These are phyloP conservation scores for Halcyon chelicuti DNA, from an alignment of 2,797 vertebrate species.

Conservation along the genomic window DNA sequence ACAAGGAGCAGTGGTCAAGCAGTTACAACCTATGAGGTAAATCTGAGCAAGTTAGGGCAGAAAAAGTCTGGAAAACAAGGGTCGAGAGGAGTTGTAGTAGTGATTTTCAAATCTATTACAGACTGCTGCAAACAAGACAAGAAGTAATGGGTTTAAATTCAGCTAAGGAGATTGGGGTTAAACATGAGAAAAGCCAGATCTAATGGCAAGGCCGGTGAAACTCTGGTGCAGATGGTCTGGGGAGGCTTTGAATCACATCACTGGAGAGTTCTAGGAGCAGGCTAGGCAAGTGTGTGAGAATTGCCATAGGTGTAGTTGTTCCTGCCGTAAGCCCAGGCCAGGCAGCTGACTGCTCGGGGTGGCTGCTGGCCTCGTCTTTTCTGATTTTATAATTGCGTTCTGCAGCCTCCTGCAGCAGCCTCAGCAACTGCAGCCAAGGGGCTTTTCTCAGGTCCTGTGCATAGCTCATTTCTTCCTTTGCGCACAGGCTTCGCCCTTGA, in stretches of 20 bases:
- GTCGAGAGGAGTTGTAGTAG: background rate
- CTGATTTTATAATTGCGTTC: slow-evolving; percentile 1
- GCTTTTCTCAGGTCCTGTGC: slow-evolving; percentile 51
- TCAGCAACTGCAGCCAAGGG: slow-evolving; percentile 13
- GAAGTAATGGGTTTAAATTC: background rate
- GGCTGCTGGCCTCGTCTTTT: background rate
- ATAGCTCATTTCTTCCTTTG: slow-evolving; percentile 1
- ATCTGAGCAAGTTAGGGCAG: background rate
- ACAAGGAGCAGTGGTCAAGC: background rate
- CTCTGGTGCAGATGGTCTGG: background rate
- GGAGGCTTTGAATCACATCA: background rate
- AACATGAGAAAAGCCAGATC: background rate
- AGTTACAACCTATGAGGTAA: background rate
- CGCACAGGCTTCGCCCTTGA: background rate
- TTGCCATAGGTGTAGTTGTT: background rate
- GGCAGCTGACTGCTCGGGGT: background rate
- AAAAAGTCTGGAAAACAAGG: background rate
- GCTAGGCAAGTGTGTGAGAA: background rate
- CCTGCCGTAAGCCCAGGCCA: background rate
- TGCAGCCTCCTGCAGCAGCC: slow-evolving; percentile 23
- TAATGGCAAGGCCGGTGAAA: background rate
- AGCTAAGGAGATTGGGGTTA: background rate
- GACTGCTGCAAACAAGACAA: background rate
- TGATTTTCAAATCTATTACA: background rate
- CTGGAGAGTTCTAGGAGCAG: background rate